phyloP scores from a whole-genome alignment of 2,888 invertebrate species.

The Dolichomitus sp. region DNA sequence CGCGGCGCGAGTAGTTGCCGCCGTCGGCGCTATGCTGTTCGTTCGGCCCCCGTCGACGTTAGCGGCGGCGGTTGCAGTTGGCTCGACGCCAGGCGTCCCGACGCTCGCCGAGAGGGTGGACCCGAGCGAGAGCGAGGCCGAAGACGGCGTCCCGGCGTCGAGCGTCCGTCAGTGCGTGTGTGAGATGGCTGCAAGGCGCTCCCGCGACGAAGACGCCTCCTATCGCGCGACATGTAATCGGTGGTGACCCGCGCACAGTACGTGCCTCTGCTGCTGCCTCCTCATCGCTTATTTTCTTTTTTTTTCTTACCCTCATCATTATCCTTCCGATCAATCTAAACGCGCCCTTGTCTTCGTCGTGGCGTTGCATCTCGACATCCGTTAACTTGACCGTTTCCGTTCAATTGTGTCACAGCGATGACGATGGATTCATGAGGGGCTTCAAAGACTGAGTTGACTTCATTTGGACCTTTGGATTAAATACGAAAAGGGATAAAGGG shows the following conservation, averaged over 20 bases:
- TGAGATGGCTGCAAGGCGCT: slow-evolving; percentile 85
- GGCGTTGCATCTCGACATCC: background rate
- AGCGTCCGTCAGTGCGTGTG: slow-evolving; percentile 85
- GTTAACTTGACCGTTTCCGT: background rate
- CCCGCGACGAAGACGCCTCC: slow-evolving; percentile 81
- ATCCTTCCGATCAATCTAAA: slow-evolving; percentile 11
- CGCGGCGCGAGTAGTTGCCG: slow-evolving; percentile 59
- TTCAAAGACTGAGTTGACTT: slow-evolving; percentile 22
- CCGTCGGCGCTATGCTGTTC: slow-evolving; percentile 51
- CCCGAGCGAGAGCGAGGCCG: slow-evolving; percentile 80
- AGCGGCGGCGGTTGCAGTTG: slow-evolving; percentile 73
- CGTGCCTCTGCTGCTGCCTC: slow-evolving; percentile 54
- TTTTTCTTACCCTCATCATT: slow-evolving; percentile 34
- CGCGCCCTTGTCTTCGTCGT: slow-evolving; percentile 9
- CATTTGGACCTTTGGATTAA: background rate
- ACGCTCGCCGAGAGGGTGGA: slow-evolving; percentile 84
- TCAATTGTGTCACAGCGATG: background rate
- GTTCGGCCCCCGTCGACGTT: slow-evolving; percentile 63
- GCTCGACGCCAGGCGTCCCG: slow-evolving; percentile 82
- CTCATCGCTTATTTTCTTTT: slow-evolving; percentile 56
- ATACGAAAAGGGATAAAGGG: background rate
- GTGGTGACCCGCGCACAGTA: slow-evolving; percentile 66
- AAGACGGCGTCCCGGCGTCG: slow-evolving; percentile 86
- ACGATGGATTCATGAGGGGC: slow-evolving; percentile 6
- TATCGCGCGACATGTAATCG: slow-evolving; percentile 77